phyloP scores from a whole-genome alignment of 2,113 vertebrate genomes.

The Verasper variegatus region DNA sequence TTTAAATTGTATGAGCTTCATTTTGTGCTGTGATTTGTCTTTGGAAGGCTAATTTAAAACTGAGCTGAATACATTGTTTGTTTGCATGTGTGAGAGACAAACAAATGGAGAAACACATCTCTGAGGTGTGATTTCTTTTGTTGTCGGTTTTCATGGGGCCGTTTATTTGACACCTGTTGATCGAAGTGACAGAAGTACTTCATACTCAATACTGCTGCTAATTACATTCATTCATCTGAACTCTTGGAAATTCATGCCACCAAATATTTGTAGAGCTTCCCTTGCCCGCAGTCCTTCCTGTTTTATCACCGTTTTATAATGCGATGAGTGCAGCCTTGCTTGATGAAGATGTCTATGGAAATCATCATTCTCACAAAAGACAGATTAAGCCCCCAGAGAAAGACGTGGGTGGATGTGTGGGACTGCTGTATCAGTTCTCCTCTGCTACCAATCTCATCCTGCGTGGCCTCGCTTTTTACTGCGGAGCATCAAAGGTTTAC shows the following conservation, averaged over 20 bases:
- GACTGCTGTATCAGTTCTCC: conserved; percentile 53
- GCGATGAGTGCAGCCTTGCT: conserved; percentile 36
- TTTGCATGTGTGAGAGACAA: conserved; percentile 14
- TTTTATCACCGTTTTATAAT: conserved; percentile 34
- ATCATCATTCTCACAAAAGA: conserved; percentile 57
- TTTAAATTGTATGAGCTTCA: conserved; percentile 77
- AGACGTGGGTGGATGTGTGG: conserved; percentile 61
- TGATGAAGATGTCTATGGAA: conserved; percentile 65
- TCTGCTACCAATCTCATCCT: conserved; percentile 49
- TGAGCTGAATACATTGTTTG: conserved; percentile 40
- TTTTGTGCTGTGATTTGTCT: conserved; percentile 62
- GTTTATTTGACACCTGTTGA: conserved; percentile 19
- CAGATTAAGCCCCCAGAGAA: conserved; percentile 59
- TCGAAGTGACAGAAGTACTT: background rate
- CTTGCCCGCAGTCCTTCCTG: background rate
- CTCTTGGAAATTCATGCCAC: conserved; percentile 15
- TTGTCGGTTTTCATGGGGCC: background rate
- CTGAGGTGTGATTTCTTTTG: conserved; percentile 2
- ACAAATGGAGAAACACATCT: conserved; percentile 11
- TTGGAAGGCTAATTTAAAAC: conserved; percentile 68
- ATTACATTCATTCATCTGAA: conserved; percentile 9
- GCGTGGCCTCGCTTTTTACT: conserved; percentile 51
- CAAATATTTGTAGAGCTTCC: conserved; percentile 23
- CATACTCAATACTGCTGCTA: conserved; percentile 3
- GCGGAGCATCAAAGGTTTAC: conserved; percentile 52